Evolutionary conservation across 2,888 invertebrate species (phyloP), one percentile per base, ranked within the genome.

Genomic region (Lissonota sp.): DNA sequence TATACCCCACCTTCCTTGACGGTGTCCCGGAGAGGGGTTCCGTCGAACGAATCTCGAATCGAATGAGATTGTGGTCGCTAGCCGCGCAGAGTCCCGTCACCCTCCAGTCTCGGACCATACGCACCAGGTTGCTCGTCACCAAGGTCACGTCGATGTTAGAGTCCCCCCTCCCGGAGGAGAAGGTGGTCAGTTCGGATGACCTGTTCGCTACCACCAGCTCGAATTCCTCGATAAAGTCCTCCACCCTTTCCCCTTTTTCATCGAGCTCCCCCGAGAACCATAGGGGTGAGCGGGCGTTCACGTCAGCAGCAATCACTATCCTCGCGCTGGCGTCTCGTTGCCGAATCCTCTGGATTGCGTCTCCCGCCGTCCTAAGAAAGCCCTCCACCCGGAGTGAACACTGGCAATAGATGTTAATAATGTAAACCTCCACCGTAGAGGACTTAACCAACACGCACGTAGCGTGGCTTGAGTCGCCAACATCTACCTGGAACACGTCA

Each of bases 81-180:
- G 66, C 12, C 5, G 5, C 1, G 5, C 51, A 66, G 4, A 4
- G 14, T 0, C 5, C 5, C 1, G 39, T 14, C 7, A 66, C 39
- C 40, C 5, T 10, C 66, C 66, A 66, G 1, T 53, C 7, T 4
- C 0, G 5, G 4, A 12, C 5, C 0, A 4, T 4, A 0, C 4
- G 6, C 7, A 51, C 4, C 1, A 53, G 39, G 6, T 16, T 44
- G 4, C 1, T n/a, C n/a, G 57, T 67, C 1, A 40, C 57, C 3
- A 81, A 0, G 0, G 75, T 83, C 0, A 83, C 37, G 4, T 82
- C 81, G 1, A 83, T 83, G 8, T 81, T 77, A 0, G 76, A 70
- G 1, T 57, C 12, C 0, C 83, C 79, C 0, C 44, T n/a, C n/a
- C 46, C 6, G 0, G 37, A 42, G 4, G 12, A 12, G 39, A 37